These are phyloP conservation scores for Sweltsa coloradensis DNA, from an alignment of 1,140 invertebrate genomes.

Conservation along the genomic window DNA sequence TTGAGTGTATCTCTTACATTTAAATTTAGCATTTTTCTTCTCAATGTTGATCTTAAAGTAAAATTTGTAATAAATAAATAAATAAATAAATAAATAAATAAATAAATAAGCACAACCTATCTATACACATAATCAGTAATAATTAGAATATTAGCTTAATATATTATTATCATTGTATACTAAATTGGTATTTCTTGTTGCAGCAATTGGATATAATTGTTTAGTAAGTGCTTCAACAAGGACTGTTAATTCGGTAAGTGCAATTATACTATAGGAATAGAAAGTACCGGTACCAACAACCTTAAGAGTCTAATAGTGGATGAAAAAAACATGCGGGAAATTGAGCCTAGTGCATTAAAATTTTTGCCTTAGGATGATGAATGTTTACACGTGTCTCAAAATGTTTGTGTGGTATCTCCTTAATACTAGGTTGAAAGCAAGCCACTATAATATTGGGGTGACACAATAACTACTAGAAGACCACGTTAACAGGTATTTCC, in stretches of 20 bases:
- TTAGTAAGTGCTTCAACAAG: constrained; percentile 72
- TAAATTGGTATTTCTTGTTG: constrained; percentile 21
- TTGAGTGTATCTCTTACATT: no score
- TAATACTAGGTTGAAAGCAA: no score
- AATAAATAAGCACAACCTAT: neutral
- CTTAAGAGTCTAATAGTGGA: no score
- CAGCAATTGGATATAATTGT: constrained; percentile 86
- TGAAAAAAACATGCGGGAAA: no score
- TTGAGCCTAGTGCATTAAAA: no score
- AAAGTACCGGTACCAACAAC: no score
- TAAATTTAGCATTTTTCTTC: neutral
- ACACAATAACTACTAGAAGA: no score
- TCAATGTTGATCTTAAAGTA: neutral
- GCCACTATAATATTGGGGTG: no score
- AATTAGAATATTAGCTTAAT: neutral
- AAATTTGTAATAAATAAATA: neutral
- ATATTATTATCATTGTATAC: neutral
- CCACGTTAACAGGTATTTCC: no score
- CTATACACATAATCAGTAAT: neutral
- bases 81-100: neutral
- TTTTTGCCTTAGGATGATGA: no score
- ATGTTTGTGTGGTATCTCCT: no score
- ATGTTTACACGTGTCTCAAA: no score
- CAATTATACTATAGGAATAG: constrained; percentile 5
- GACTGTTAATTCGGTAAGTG: constrained; percentile 71